These are phyloP conservation scores for Himalopsyche phryganea DNA, from an alignment of 1,140 invertebrate genomes.

Conservation along the genomic window DNA sequence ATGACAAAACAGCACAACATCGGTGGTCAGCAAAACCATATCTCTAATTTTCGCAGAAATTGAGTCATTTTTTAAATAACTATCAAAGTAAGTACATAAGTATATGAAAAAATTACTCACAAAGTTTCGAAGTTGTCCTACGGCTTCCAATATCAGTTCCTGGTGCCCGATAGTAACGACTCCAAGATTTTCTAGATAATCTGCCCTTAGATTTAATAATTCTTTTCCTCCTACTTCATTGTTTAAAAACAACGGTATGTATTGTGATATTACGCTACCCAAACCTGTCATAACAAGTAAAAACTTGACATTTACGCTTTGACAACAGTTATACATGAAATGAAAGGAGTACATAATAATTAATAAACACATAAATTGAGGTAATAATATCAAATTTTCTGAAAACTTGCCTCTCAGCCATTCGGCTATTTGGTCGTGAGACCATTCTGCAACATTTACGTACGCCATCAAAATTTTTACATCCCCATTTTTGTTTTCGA, in stretches of 20 bases:
- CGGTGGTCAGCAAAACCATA: neutral
- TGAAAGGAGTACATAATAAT: neutral
- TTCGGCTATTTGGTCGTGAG: conserved; percentile 87
- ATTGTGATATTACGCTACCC: conserved; percentile 75
- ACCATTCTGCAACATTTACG: conserved; percentile 89
- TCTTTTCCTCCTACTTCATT: conserved; percentile 78
- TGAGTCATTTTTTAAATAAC: neutral
- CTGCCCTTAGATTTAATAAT: conserved; percentile 75
- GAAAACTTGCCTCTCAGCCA: conserved; percentile 76
- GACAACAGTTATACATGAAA: conserved; percentile 1
- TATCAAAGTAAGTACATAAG: neutral
- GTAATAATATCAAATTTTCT: neutral
- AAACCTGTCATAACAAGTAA: conserved; percentile 59
- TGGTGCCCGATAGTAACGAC: conserved; percentile 86
- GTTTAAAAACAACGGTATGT: conserved; percentile 77
- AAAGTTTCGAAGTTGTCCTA: conserved; percentile 84
- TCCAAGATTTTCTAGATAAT: conserved; percentile 83
- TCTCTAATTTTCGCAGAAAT: neutral
- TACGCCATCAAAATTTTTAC: conserved; percentile 63
- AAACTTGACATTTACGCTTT: conserved; percentile 26
- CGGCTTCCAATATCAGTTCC: conserved; percentile 86
- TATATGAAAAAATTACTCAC: conserved; percentile 54
- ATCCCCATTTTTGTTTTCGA: conserved; percentile 22
- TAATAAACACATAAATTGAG: neutral
- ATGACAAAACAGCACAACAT: no score